Base-by-base conservation (phyloP, 2,888 invertebrate genomes). In the Anaspis maculata region DNA sequence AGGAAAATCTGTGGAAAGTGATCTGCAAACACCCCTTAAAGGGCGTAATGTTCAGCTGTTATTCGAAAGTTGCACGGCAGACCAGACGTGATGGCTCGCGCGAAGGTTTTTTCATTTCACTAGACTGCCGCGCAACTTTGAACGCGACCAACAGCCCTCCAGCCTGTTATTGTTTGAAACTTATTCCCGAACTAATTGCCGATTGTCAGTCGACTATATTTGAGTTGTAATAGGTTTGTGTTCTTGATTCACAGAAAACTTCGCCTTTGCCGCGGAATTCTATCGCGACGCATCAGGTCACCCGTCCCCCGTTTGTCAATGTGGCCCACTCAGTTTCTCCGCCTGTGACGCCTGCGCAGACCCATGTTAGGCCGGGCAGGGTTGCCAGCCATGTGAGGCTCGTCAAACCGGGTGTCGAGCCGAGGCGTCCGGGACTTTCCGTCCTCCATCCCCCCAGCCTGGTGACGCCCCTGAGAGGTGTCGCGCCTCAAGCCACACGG, bases 231-330 rank as follows among this genome's bases (percentile, higher is more conserved):
- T n/a, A n/a, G n/a, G n/a, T n/a, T n/a, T n/a, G n/a, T n/a, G n/a
- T n/a, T n/a, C n/a, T n/a, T n/a, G n/a, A n/a, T n/a, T 31, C 71
- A 54, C 72, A 90, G 89, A 95, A 92, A 84, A 95, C 94, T 70
- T 72, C 96, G 64, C 95, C 96, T 22, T 74, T 91, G 45, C 72
- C 96, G 44, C 77, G 95, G 37, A 89, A 91, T 64, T 91, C 92
- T 11, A 71, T 96, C 51, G 85, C 85, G 40, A 84, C 80, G 24
- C 86, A 88, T 66, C 94, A 96, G 49, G 96, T 96, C 9, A 92
- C 97, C 54, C 81, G 83, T 60, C 86, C 95, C 6, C 96, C 95
- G 10, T 81, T 87, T 13, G 72, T 81, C 42, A 77, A 76, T 41
- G 73, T 82, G 28, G 76, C 81, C 23, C 75, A 76, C 55, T 71